Percentiles rank a stretch among this genome's conserved stretches.
These are phyloP conservation scores for Coleophora flavipennella DNA, from an alignment of 2,888 invertebrate genomes.

Conservation along the genomic window DNA sequence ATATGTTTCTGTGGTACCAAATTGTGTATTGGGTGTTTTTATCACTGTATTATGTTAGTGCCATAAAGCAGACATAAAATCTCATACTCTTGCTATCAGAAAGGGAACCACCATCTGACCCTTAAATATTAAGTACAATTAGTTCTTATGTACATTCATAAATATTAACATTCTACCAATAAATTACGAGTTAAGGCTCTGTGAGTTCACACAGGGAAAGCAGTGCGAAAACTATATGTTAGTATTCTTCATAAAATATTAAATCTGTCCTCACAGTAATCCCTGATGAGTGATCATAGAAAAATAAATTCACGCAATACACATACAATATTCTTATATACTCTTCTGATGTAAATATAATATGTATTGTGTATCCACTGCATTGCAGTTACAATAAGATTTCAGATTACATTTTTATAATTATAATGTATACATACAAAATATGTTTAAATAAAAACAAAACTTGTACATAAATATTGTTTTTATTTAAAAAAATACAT, in stretches of 20 bases:
- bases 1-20: conserved; percentile 3
- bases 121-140: conserved; percentile 58
- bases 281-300: not conserved
- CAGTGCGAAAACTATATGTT: conserved; percentile 23
- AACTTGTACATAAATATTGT: conserved; percentile 19
- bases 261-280: not conserved
- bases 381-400: conserved; percentile 34
- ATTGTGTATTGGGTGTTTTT: not conserved
- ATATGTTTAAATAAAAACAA: conserved; percentile 6
- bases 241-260: not conserved
- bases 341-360: conserved; percentile 15
- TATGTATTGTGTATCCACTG: conserved; percentile 33
- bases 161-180: conserved; percentile 48
- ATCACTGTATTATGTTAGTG: too few species aligned
- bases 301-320: conserved; percentile 1
- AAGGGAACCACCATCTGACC: conserved; percentile 32
- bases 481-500: conserved; percentile 22
- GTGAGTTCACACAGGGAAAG: conserved; percentile 32
- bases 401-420: conserved; percentile 1
- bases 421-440: conserved; percentile 2
- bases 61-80: too few species aligned
- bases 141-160: conserved; percentile 27
- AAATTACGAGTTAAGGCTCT: conserved; percentile 52
- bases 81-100: too few species aligned
- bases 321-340: not conserved